These are phyloP conservation scores for Selenia dentaria DNA, from an alignment of 2,888 invertebrate genomes.

Conservation along the genomic window DNA sequence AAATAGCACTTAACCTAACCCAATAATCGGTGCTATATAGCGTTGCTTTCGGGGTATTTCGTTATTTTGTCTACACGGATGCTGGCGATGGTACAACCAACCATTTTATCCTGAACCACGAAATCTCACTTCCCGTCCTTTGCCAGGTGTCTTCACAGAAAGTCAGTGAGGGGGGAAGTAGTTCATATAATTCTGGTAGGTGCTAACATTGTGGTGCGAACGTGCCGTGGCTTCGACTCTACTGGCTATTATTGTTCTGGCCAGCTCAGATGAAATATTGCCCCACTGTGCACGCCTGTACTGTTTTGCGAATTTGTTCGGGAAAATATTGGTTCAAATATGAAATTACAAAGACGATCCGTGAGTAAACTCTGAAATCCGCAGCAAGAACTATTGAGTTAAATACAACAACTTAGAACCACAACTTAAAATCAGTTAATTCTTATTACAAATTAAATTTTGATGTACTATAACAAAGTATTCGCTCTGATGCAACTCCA, in stretches of 20 bases:
- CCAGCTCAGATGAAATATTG: constrained; percentile 83
- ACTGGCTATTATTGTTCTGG: constrained; percentile 82
- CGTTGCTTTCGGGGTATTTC: constrained; percentile 82
- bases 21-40: constrained; percentile 78
- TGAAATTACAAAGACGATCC: constrained; percentile 65
- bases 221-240: constrained; percentile 82
- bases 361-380: constrained; percentile 66
- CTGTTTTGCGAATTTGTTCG: constrained; percentile 77
- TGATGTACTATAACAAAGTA: too few relatives aligned
- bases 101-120: constrained; percentile 53
- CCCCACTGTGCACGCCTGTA: constrained; percentile 77
- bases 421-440: too few relatives aligned
- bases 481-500: too few relatives aligned
- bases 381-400: too few relatives aligned
- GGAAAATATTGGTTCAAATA: constrained; percentile 76
- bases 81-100: constrained; percentile 69
- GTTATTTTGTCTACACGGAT: constrained; percentile 84
- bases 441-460: too few relatives aligned
- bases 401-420: too few relatives aligned
- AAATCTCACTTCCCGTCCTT: constrained; percentile 37
- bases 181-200: constrained; percentile 58
- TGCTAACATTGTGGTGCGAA: constrained; percentile 78
- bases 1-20: constrained; percentile 82
- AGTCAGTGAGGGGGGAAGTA: constrained; percentile 40
- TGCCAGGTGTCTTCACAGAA: constrained; percentile 39